Conservation (phyloP, 2,797 vertebrate genomes). For the Acipenser ruthenus region DNA sequence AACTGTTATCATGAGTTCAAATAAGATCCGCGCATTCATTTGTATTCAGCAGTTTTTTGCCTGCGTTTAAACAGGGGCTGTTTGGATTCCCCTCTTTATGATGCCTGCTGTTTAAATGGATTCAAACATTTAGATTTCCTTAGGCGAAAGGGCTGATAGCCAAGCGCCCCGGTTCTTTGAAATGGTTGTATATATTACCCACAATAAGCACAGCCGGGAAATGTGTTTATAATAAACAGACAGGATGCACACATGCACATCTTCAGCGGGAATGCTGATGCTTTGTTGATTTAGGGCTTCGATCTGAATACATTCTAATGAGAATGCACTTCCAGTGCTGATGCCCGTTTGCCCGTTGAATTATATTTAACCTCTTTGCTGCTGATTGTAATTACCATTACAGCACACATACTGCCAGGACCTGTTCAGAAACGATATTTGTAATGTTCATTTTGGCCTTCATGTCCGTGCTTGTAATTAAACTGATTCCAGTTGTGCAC, state of each 20-base stretch:
- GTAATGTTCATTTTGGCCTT: too few relatives aligned
- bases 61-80: constrained; percentile 10
- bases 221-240: constrained; percentile 17
- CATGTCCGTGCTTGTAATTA: too few relatives aligned
- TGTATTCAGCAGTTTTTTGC: constrained; percentile 21
- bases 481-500: too few relatives aligned
- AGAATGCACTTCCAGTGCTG: background rate
- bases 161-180: constrained; percentile 11
- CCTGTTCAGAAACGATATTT: too few relatives aligned
- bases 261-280: constrained; percentile 11
- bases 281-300: constrained; percentile 10
- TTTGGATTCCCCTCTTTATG: constrained; percentile 10
- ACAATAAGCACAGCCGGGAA: constrained; percentile 11
- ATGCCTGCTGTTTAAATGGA: constrained; percentile 15
- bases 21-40: constrained; percentile 25
- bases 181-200: constrained; percentile 17
- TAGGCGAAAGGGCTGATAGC: constrained; percentile 19
- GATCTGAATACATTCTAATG: constrained; percentile 9
- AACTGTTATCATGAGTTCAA: constrained; percentile 24
- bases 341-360: background rate
- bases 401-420: too few relatives aligned
- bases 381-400: background rate
- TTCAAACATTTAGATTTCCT: constrained; percentile 23
- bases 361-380: constrained; percentile 14
- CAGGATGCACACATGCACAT: constrained; percentile 10